Evolutionary conservation across 2,888 invertebrate genomes (phyloP), one percentile per base, ranked within the genome.

Genomic region (Erebia aethiops): DNA sequence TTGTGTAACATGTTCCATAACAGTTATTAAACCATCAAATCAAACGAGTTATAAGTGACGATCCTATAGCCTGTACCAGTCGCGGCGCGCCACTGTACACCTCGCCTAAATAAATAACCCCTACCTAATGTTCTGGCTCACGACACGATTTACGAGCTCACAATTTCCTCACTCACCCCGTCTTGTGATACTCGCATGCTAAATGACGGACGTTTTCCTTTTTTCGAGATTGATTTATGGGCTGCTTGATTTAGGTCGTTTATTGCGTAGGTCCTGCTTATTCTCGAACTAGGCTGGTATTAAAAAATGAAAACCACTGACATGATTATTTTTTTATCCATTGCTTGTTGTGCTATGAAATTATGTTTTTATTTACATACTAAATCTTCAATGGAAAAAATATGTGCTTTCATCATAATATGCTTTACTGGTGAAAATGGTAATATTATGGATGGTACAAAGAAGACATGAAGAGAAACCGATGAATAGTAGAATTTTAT

Each of bases 71-170:
- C 80, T 75, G 85, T 84, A 79, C 85, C 84, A 81, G 84, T 71
- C 82, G 78, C 82, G 83, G 83, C 80, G 71, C 75, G 83, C 85
- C 86, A 80, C 88, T 80, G 79, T 74, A 79, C 78, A 83, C 82
- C 81, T 86, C 82, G 86, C 86, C 90, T 88, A 91, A 92, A 92
- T 91, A 92, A 92, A 92, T 91, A 92, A 90, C 90, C 87, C 86
- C 86, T 86, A 87, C 86, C 90, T 91, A 91, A 89, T 89, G 87
- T 82, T 77, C 80, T 78, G 79, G 79, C 80, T 81, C 91, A 90
- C 89, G 90, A 87, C 83, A 88, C 77, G 76, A 86, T 90, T 90
- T 89, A 90, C 83, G 85, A 85, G 81, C 79, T 84, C 81, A 85
- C 86, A 86, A 87, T 87, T 84, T 84, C 86, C 87, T 82, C 83